Evolutionary conservation across 2,888 invertebrate species (phyloP).

Genomic region (Lingula anatina): DNA sequence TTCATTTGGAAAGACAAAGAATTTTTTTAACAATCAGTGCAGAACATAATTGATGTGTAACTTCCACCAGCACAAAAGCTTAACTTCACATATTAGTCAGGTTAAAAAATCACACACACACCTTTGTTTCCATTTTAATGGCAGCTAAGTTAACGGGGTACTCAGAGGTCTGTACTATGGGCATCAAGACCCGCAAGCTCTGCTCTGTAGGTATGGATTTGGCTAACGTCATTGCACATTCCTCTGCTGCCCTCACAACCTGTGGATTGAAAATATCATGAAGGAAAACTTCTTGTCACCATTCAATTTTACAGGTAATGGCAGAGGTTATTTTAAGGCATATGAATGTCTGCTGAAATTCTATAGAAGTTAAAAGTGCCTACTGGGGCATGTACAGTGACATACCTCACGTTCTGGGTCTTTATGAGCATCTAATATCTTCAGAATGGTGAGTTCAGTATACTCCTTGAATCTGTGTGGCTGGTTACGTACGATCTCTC

Average conservation of each 20-base stretch:
- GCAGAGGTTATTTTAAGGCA: too few species aligned
- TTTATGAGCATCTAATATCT: slow-evolving; percentile 81
- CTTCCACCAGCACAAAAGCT: too few species aligned
- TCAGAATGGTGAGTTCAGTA: slow-evolving; percentile 83
- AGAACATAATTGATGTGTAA: too few species aligned
- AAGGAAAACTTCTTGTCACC: too few species aligned
- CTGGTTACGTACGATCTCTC: slow-evolving; percentile 77
- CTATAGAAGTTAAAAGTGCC: too few species aligned
- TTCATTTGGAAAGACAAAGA: too few species aligned
- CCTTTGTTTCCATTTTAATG: slow-evolving; percentile 68
- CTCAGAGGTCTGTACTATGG: slow-evolving; percentile 77
- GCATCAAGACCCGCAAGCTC: slow-evolving; percentile 70
- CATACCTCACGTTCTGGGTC: slow-evolving; percentile 57
- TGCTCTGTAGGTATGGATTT: slow-evolving; percentile 75
- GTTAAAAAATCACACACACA: too few species aligned
- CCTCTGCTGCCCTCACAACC: slow-evolving; percentile 81
- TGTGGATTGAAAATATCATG: slow-evolving; percentile 50
- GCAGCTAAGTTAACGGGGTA: slow-evolving; percentile 86
- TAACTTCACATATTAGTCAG: too few species aligned
- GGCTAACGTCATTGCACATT: slow-evolving; percentile 73
- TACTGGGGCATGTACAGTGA: too few species aligned
- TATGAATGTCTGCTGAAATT: too few species aligned
- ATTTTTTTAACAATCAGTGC: too few species aligned
- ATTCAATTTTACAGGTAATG: too few species aligned
- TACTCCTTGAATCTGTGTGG: slow-evolving; percentile 78